Evolutionary conservation across 2,888 invertebrate genomes (phyloP).

Genomic region (Julus scandinavius): DNA sequence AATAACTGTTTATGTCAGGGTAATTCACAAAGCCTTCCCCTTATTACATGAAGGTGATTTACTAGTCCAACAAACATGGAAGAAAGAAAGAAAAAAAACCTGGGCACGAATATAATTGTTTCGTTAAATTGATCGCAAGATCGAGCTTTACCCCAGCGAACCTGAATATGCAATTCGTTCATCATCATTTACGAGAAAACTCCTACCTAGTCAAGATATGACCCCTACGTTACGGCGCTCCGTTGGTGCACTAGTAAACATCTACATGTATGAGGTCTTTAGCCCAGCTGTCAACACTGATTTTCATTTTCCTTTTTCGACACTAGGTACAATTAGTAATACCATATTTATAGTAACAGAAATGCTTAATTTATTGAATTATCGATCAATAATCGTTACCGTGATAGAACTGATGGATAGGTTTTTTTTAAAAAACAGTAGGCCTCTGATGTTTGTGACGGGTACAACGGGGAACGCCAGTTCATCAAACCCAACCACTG

Average conservation of each 20-base stretch:
- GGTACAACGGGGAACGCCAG: too few relatives aligned
- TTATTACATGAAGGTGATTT: slow-evolving; percentile 23
- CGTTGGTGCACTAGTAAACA: neutral
- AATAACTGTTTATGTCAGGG: slow-evolving; percentile 44
- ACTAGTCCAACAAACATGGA: slow-evolving; percentile 20
- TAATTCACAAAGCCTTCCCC: slow-evolving; percentile 32
- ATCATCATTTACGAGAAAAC: neutral
- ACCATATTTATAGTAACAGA: too few relatives aligned
- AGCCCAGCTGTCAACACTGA: too few relatives aligned
- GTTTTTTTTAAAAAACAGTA: too few relatives aligned
- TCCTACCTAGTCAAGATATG: neutral
- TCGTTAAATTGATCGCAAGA: slow-evolving; percentile 16
- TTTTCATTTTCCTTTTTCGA: too few relatives aligned
- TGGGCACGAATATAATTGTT: neutral
- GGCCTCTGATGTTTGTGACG: too few relatives aligned
- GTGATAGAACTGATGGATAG: too few relatives aligned
- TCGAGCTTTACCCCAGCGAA: neutral
- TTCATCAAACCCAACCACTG: too few relatives aligned
- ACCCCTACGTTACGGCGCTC: neutral
- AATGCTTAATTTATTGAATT: too few relatives aligned
- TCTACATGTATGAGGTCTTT: too few relatives aligned
- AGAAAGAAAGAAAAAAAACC: neutral
- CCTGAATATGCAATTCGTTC: neutral
- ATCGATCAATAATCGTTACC: too few relatives aligned
- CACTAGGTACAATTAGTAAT: too few relatives aligned